phyloP scores from a whole-genome alignment of 92 coral and sea anemone genomes.

The Heliopora coerulea region DNA sequence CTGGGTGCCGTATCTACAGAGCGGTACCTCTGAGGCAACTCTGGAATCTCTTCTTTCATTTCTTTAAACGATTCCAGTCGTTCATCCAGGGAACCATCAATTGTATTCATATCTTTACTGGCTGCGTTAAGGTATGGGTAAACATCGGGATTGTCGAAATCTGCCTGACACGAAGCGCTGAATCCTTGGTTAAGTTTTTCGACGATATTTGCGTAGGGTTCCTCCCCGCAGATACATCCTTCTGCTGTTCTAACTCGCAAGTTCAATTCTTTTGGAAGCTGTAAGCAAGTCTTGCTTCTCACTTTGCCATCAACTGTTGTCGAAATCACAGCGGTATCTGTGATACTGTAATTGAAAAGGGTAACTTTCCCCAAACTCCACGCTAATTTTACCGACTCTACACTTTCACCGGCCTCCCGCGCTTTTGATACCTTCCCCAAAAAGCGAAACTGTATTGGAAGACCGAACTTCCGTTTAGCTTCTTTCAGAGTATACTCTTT shows the following conservation, averaged over 20 bases:
- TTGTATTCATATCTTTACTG: background rate
- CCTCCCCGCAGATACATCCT: conserved; percentile 82
- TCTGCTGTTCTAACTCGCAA: conserved; percentile 75
- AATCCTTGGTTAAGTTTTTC: conserved; percentile 10
- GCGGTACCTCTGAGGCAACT: no score
- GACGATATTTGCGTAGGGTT: conserved; percentile 57
- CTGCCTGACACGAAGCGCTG: background rate
- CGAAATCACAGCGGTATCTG: background rate
- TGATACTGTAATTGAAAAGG: background rate
- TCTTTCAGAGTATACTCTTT: background rate
- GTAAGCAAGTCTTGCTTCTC: background rate
- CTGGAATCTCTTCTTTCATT: no score
- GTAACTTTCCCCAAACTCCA: background rate
- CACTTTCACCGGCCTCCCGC: background rate
- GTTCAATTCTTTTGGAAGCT: conserved; percentile 68
- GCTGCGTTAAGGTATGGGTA: background rate
- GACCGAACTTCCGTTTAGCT: background rate
- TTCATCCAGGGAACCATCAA: no score
- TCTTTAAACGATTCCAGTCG: no score
- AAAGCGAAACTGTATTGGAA: conserved; percentile 1
- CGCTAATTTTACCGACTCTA: background rate
- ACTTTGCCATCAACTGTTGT: background rate
- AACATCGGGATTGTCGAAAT: background rate
- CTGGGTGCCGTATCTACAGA: no score
- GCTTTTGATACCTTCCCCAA: background rate